phyloP scores from a whole-genome alignment of 2,888 invertebrate genomes.

The Drosophila emarginata region DNA sequence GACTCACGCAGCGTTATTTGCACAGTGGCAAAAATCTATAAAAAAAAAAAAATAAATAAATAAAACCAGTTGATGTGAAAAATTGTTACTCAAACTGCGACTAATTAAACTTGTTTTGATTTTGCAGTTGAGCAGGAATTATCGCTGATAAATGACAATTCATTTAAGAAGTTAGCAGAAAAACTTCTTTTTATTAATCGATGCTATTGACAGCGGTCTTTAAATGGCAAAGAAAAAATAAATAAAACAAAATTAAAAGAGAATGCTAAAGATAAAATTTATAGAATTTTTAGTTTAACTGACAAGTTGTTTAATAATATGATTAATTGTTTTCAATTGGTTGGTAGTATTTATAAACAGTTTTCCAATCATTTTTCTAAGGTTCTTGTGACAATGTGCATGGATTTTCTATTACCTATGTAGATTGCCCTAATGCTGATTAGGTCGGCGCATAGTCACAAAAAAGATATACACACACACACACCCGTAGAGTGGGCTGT shows the following conservation, averaged over 20 bases:
- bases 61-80: constrained; percentile 15
- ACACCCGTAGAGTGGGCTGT: constrained; percentile 61
- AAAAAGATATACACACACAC: constrained; percentile 2
- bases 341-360: too few species aligned
- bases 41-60: constrained; percentile 6
- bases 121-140: constrained; percentile 1
- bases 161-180: constrained; percentile 31
- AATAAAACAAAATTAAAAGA: not conserved
- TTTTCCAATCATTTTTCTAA: too few species aligned
- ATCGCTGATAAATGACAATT: constrained; percentile 50
- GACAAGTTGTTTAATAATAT: not conserved
- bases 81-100: constrained; percentile 10
- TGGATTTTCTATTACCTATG: constrained; percentile 73
- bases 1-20: constrained; percentile 55
- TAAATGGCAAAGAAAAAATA: constrained; percentile 25
- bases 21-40: constrained; percentile 51
- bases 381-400: constrained; percentile 56
- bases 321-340: not conserved
- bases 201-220: constrained; percentile 32
- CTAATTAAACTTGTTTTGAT: constrained; percentile 61
- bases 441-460: constrained; percentile 54
- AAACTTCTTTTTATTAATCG: constrained; percentile 28
- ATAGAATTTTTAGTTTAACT: not conserved
- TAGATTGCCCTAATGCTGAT: constrained; percentile 76
- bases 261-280: not conserved